These are phyloP conservation scores for Notothenia coriiceps DNA, from an alignment of 2,113 vertebrate genomes.

Conservation along the genomic window DNA sequence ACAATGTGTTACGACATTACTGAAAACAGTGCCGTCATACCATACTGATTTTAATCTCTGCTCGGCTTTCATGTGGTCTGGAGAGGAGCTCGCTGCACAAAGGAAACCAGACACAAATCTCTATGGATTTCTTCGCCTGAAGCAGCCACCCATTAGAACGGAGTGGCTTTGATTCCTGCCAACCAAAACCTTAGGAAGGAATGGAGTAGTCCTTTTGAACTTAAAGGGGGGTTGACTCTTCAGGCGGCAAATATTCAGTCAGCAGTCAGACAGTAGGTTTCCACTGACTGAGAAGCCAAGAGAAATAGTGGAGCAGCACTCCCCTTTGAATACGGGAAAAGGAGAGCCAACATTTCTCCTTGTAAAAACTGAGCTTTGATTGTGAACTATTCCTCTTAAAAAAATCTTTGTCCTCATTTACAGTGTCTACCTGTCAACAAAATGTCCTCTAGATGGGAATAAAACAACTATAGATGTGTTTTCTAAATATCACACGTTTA, in stretches of 20 bases:
- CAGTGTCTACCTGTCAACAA: slow-evolving; percentile 34
- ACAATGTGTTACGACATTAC: not conserved
- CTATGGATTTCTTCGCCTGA: slow-evolving; percentile 16
- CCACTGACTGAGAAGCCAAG: slow-evolving; percentile 66
- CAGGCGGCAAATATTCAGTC: slow-evolving; percentile 68
- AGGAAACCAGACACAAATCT: slow-evolving; percentile 36
- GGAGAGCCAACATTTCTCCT: slow-evolving; percentile 38
- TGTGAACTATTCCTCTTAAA: slow-evolving; percentile 44
- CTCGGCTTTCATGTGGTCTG: slow-evolving; percentile 14
- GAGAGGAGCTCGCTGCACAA: slow-evolving; percentile 13
- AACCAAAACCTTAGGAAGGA: slow-evolving; percentile 64
- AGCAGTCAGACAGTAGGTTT: slow-evolving; percentile 68
- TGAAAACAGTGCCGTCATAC: slow-evolving; percentile 5
- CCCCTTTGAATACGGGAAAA: slow-evolving; percentile 46
- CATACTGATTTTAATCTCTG: not conserved
- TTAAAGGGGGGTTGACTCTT: slow-evolving; percentile 52
- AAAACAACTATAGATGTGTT: not conserved
- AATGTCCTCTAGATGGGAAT: slow-evolving; percentile 27
- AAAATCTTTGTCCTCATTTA: slow-evolving; percentile 44
- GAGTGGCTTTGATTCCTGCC: slow-evolving; percentile 49
- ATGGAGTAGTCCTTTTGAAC: slow-evolving; percentile 68
- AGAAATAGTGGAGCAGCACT: slow-evolving; percentile 60
- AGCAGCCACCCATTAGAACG: slow-evolving; percentile 22
- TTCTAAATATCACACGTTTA: slow-evolving; percentile 2
- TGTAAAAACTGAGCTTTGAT: slow-evolving; percentile 42